Base-by-base conservation (phyloP, 2,888 invertebrate species). In the Caenorhabditis sulstoni region DNA sequence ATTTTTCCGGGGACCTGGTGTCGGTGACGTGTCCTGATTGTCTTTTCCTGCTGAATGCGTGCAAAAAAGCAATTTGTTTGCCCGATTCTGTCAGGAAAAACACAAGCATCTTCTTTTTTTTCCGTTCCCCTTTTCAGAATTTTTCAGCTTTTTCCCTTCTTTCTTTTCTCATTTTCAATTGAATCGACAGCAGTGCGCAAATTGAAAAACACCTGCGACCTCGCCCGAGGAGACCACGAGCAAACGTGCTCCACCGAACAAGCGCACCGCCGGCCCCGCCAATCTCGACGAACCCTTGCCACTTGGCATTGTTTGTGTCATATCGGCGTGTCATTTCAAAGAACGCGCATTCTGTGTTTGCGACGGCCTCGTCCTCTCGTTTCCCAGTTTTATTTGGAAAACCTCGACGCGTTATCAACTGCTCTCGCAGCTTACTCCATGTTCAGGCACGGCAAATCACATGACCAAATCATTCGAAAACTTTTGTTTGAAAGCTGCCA, bases 261-360 rank as follows among this genome's bases (percentile, higher is more conserved):
- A 3, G 41, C 59, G 44, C 14, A n/a, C 14, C 22, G 29, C 37
- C 0, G 41, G 41, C 16, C 59, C 29, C 20, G 11, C 18, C 20
- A n/a, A 18, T 45, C 45, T 3, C 41, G 11, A 18, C 41, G 44
- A 41, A 14, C 41, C 41, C 12, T 41, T 11, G 3, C 29, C 29
- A 5, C 29, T 29, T 7, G 29, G 29, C 29, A 29, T 11, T 52
- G 68, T 68, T 68, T 49, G 41, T 50, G 35, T 65, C 52, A 53
- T 41, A 41, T 57, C 12, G n/a, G 44, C 14, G n/a, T n/a, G n/a
- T n/a, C 29, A 3, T 39, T n/a, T 18, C 58, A 70, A 5, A 70
- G 61, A 70, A 70, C 68, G 47, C 50, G 8, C 68, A 61, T 8
- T 3, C 8, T 67, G 66, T 20, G 23, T 59, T 68, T 23, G n/a